These are phyloP conservation scores for Aphodius granarius DNA, from an alignment of 2,888 invertebrate genomes.

Conservation along the genomic window DNA sequence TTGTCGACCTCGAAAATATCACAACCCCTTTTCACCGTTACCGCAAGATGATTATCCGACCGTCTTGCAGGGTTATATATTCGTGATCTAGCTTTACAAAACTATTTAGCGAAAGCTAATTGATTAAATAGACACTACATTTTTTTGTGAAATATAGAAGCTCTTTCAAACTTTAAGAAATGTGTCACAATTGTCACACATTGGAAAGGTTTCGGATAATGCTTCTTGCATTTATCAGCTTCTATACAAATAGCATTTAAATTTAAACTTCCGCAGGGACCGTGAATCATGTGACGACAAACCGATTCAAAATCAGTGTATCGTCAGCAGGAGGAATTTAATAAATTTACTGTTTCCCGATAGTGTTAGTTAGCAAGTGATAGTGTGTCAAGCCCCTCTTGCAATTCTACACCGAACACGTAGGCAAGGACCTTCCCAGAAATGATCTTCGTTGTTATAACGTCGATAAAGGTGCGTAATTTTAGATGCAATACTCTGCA, in stretches of 20 bases:
- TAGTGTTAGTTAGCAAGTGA: slow-evolving; percentile 11
- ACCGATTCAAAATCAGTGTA: neutral
- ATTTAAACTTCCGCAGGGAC: slow-evolving; percentile 26
- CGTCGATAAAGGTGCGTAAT: slow-evolving; percentile 23
- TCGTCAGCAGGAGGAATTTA: slow-evolving; percentile 2
- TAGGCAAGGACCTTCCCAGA: slow-evolving; percentile 22
- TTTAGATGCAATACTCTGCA: slow-evolving; percentile 30
- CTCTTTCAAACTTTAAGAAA: too few species aligned
- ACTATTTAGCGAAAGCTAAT: too few species aligned
- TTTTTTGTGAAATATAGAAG: too few species aligned
- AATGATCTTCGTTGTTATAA: slow-evolving; percentile 14
- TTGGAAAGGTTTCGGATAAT: slow-evolving; percentile 36
- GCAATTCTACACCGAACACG: slow-evolving; percentile 32
- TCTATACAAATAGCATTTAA: slow-evolving; percentile 26
- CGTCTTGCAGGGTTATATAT: slow-evolving; percentile 40
- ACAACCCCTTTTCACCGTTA: neutral
- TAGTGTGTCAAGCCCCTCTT: slow-evolving; percentile 23
- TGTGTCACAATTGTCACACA: slow-evolving; percentile 14
- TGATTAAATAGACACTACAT: too few species aligned
- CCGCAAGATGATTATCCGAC: slow-evolving; percentile 29
- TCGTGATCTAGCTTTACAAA: too few species aligned
- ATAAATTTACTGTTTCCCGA: neutral
- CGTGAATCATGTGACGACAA: neutral
- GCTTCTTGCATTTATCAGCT: slow-evolving; percentile 38
- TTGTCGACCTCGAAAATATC: slow-evolving; percentile 38